Conservation (phyloP, 2,113 vertebrate species). For the Neolamprologus modestus region DNA sequence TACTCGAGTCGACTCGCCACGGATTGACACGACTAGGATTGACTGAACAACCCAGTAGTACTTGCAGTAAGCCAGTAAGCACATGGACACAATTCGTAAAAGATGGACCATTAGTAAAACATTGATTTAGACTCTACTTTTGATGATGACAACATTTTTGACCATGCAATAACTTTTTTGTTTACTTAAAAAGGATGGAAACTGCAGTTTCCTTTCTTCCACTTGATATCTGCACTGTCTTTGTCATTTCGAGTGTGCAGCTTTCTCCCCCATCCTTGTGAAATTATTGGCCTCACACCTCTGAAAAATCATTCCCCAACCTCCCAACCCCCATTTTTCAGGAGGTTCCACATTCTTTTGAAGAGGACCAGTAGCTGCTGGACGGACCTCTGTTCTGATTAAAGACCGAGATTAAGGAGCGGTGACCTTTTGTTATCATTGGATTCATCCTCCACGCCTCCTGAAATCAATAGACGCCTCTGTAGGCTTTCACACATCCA, state of each 20-base stretch:
- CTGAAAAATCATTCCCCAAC: not conserved
- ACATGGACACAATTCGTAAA: not conserved
- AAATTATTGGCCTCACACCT: not conserved
- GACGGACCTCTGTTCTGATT: constrained; percentile 15
- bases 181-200: not conserved
- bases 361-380: not conserved
- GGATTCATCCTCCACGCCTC: constrained; percentile 4
- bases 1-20: not conserved
- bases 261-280: not conserved
- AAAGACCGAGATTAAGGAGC: constrained; percentile 29
- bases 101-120: not conserved
- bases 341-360: not conserved
- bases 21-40: not conserved
- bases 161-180: not conserved
- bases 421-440: constrained; percentile 21
- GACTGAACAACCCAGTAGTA: not conserved
- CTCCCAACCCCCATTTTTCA: not conserved
- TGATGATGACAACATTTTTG: not conserved
- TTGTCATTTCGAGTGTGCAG: not conserved
- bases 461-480: constrained; percentile 32
- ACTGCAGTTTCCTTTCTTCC: not conserved
- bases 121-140: not conserved
- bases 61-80: not conserved
- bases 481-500: constrained; percentile 33
- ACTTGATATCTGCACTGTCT: not conserved